phyloP scores from a whole-genome alignment of 2,888 invertebrate species.

The Didymodactylos carnosus region DNA sequence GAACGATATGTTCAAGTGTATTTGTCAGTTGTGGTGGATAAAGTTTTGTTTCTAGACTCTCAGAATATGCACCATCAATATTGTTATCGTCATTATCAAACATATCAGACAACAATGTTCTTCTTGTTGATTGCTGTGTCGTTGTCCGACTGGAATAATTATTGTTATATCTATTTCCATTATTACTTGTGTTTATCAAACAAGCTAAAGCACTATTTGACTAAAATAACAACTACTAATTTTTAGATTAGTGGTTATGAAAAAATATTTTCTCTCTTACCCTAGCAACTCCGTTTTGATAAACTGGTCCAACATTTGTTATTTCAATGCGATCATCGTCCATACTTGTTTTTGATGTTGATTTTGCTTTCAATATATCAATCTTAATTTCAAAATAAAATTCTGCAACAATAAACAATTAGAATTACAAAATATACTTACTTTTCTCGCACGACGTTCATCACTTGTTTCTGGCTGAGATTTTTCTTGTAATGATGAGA shows the following conservation, averaged over 20 bases:
- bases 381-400: background rate
- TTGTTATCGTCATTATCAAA: too few species aligned
- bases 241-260: too few species aligned
- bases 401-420: background rate
- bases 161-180: too few species aligned
- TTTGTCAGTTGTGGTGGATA: constrained; percentile 20
- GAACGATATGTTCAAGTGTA: constrained; percentile 32
- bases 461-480: background rate
- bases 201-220: background rate
- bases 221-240: background rate
- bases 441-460: background rate
- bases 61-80: too few species aligned
- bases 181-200: background rate
- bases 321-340: background rate
- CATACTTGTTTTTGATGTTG: background rate
- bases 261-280: background rate
- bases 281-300: background rate
- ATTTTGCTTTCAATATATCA: background rate
- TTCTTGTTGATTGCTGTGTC: background rate
- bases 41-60: too few species aligned
- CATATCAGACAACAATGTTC: too few species aligned
- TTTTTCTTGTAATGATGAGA: background rate
- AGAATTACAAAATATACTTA: background rate
- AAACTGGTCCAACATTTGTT: background rate
- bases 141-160: too few species aligned